These are phyloP conservation scores for Calameuta filiformis DNA, from an alignment of 2,888 invertebrate genomes.

Conservation along the genomic window DNA sequence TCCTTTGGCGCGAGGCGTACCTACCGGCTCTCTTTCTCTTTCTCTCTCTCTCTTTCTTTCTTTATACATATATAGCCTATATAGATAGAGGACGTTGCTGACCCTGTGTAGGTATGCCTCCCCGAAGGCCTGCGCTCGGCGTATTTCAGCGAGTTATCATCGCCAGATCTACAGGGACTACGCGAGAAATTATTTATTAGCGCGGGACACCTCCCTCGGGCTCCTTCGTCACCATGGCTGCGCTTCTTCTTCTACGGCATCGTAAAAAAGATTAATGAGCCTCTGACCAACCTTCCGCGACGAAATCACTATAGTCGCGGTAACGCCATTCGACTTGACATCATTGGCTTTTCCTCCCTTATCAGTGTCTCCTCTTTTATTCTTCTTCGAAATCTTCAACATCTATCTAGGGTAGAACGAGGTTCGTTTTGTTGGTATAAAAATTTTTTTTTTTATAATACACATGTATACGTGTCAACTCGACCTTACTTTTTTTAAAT, in stretches of 20 bases:
- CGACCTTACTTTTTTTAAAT: neutral
- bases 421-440: neutral
- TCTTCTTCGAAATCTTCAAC: neutral
- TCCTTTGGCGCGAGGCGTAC: constrained; percentile 21
- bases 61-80: neutral
- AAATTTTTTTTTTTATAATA: neutral
- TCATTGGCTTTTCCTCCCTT: constrained; percentile 22
- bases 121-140: constrained; percentile 48
- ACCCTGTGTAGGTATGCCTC: constrained; percentile 29
- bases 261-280: constrained; percentile 62
- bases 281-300: constrained; percentile 2
- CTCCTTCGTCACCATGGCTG: neutral
- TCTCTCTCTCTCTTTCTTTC: too few species aligned
- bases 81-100: constrained; percentile 1
- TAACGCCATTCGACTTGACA: neutral
- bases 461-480: too few species aligned
- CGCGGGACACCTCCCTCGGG: constrained; percentile 51
- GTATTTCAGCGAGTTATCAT: constrained; percentile 65
- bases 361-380: constrained; percentile 10
- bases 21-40: neutral
- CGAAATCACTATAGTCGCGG: neutral
- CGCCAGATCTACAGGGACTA: constrained; percentile 65
- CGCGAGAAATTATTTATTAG: constrained; percentile 66
- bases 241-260: constrained; percentile 39
- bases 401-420: neutral